These are phyloP conservation scores for Elachura formosa DNA, from an alignment of 2,113 vertebrate genomes.

Conservation along the genomic window DNA sequence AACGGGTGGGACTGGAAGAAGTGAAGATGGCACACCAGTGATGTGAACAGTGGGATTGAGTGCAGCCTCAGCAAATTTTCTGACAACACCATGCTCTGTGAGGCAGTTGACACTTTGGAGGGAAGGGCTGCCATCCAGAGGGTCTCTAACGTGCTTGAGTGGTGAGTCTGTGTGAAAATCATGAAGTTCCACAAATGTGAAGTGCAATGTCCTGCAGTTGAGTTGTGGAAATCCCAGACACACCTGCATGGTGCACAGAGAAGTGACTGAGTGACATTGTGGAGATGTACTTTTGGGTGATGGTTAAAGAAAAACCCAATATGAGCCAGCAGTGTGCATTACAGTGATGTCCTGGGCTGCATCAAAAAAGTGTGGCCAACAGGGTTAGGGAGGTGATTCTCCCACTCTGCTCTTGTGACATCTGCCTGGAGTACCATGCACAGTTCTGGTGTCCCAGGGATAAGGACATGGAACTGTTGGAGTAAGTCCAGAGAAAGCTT, in stretches of 20 bases:
- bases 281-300: background rate
- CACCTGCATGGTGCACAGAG: accelerated
- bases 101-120: background rate
- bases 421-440: background rate
- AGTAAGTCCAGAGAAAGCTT: background rate
- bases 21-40: background rate
- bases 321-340: accelerated
- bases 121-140: background rate
- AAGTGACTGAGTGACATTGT: background rate
- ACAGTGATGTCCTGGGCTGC: background rate
- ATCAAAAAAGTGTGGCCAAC: background rate
- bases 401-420: accelerated
- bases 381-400: background rate
- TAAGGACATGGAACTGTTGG: background rate
- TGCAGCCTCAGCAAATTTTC: background rate
- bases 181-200: background rate
- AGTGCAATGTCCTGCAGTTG: background rate
- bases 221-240: background rate
- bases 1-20: background rate
- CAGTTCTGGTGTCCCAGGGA: background rate
- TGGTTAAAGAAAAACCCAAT: background rate
- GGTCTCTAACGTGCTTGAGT: background rate
- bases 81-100: background rate
- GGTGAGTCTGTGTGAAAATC: background rate
- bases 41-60: background rate